These are phyloP conservation scores for Adineta ricciae DNA, from an alignment of 2,888 invertebrate species.

Conservation along the genomic window DNA sequence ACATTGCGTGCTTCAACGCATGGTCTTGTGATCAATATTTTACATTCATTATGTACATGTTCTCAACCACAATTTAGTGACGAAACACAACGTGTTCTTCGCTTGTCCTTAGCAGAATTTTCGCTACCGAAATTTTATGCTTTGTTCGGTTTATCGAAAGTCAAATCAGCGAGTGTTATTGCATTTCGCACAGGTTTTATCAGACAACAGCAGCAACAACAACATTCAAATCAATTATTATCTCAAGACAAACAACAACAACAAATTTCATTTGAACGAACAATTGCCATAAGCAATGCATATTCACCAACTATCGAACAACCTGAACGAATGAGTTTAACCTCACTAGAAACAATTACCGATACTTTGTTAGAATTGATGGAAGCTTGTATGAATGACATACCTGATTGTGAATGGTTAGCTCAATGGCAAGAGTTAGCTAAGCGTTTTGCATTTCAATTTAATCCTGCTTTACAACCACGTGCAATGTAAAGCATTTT, in stretches of 20 bases:
- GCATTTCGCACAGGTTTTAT: constrained; percentile 66
- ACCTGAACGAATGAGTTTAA: constrained; percentile 68
- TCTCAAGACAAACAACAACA: neutral
- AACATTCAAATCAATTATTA: neutral
- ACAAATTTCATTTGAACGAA: neutral
- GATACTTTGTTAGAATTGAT: constrained; percentile 90
- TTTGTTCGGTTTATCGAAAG: constrained; percentile 90
- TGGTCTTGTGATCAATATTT: constrained; percentile 91
- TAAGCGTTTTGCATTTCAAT: constrained; percentile 84
- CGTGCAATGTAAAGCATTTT: constrained; percentile 60
- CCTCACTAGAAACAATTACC: constrained; percentile 82
- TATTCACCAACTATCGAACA: constrained; percentile 53
- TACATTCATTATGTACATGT: constrained; percentile 92
- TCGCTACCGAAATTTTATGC: constrained; percentile 91
- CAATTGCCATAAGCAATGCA: neutral
- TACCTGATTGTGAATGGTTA: constrained; percentile 84
- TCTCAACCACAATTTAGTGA: constrained; percentile 65
- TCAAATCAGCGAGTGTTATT: constrained; percentile 91
- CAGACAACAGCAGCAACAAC: constrained; percentile 42
- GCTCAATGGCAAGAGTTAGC: constrained; percentile 84
- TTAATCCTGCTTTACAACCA: constrained; percentile 89
- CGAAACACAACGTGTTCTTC: constrained; percentile 77
- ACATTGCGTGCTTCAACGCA: constrained; percentile 92
- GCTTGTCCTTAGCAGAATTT: constrained; percentile 86
- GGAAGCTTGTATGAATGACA: constrained; percentile 90